Evolutionary conservation across 2,888 invertebrate species (phyloP), one percentile per base, ranked within the genome.

Genomic region (Oscheius sp.): DNA sequence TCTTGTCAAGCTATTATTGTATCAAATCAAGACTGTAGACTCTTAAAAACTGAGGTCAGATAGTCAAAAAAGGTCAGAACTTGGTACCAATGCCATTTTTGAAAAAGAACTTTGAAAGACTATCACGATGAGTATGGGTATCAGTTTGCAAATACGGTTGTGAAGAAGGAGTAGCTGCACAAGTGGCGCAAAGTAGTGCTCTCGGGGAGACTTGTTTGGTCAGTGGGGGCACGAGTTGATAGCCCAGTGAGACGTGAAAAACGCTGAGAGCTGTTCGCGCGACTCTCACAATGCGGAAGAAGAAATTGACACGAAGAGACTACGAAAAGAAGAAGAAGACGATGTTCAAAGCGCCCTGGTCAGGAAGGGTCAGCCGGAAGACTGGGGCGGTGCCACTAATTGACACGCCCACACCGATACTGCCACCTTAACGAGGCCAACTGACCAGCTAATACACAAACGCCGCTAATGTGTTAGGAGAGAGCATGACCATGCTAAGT

Each of bases 351-450:
- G 21, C 55, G 68, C 55, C 53, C 68, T 53, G 68, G 68, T 70
- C 70, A 70, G 70, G 70, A 70, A 70, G 70, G 59, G 58, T 59
- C 70, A 70, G 68, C 55, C 68, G 68, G 68, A 68, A 53, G 60
- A 42, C 42, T 42, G 42, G 58, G 70, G 70, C 70, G 60, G 70
- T 29, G 42, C 70, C 60, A 57, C 70, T 59, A 70, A 70, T 70
- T 70, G 58, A 70, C 58, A 70, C 58, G 70, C 59, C 70, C 70
- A 48, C 53, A 13, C 42, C 33, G 63, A 63, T 58, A 59, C 58
- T 57, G 70, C 58, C 59, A 70, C 60, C 60, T 70, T 70, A 58
- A 70, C 58, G 59, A 60, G 58, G 70, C 59, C 48, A 70, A 60
- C 70, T 68, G 55, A 68, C 68, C 68, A 42, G 68, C 68, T 53